Conservation (phyloP, 2,797 vertebrate genomes). For the Mallotus villosus region DNA sequence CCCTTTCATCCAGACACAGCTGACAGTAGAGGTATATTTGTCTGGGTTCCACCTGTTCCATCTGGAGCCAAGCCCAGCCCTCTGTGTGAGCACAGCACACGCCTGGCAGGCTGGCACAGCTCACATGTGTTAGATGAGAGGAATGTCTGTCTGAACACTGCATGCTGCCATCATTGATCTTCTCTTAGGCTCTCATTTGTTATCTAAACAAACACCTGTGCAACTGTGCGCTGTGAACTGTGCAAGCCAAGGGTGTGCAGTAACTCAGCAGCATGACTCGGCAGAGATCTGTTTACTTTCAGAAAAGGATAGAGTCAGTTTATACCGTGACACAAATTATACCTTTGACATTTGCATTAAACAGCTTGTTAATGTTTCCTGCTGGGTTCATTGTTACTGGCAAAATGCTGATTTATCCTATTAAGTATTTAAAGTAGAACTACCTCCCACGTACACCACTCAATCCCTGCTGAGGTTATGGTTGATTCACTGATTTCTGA, state of each 20-base stretch:
- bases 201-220: slow-evolving; percentile 5
- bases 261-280: not conserved
- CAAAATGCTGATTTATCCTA: not conserved
- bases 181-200: not conserved
- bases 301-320: too few species aligned
- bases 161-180: slow-evolving; percentile 5
- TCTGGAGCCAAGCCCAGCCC: not conserved
- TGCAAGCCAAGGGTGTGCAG: not conserved
- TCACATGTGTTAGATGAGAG: slow-evolving; percentile 5
- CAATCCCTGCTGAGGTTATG: not conserved
- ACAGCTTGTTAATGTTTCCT: not conserved
- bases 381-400: not conserved
- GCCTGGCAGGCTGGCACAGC: not conserved
- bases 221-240: not conserved
- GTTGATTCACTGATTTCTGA: not conserved
- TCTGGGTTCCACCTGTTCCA: not conserved
- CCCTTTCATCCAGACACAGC: not conserved
- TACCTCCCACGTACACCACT: not conserved
- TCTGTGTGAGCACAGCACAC: too few species aligned
- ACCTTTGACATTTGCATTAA: too few species aligned
- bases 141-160: not conserved
- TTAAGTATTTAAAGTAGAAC: not conserved
- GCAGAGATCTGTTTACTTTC: not conserved
- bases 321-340: too few species aligned
- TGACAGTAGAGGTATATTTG: not conserved